Percentiles rank a stretch among this genome's conserved stretches.
Evolutionary conservation across 2,113 vertebrate genomes (phyloP).

Genomic region (Brienomyrus brachyistius): DNA sequence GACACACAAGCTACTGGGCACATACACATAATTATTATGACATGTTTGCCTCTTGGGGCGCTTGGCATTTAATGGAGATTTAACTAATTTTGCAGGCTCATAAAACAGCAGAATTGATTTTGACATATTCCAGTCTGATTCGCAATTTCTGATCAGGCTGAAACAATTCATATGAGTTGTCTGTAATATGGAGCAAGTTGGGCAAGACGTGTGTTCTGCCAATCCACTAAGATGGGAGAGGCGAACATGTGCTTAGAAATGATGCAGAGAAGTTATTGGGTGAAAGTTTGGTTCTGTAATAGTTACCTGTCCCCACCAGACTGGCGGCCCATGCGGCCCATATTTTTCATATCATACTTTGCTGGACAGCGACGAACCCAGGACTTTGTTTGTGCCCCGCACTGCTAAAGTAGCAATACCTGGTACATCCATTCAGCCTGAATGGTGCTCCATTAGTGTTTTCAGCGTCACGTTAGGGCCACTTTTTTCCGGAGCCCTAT

Average conservation of each 20-base stretch:
- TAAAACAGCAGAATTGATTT: conserved; percentile 1
- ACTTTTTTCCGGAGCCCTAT: not conserved
- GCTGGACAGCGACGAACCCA: not conserved
- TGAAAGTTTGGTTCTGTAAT: not conserved
- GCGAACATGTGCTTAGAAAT: not conserved
- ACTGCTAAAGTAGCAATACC: not conserved
- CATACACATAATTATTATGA: not conserved
- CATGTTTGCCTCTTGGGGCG: not conserved
- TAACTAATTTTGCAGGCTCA: conserved; percentile 1
- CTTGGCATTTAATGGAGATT: conserved; percentile 2
- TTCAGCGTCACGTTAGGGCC: not conserved
- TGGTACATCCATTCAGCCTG: not conserved
- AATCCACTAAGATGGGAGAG: not conserved
- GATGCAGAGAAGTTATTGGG: not conserved
- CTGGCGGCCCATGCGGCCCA: not conserved
- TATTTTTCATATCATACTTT: not conserved
- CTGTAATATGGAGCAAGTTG: not conserved
- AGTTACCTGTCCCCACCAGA: not conserved
- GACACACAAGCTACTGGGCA: not conserved
- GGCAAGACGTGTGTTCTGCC: not conserved
- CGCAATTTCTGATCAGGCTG: not conserved
- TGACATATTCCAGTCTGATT: not conserved
- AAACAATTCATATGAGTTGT: not conserved
- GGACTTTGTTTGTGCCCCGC: not conserved
- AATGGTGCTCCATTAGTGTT: not conserved